Evolutionary conservation across 2,888 invertebrate genomes (phyloP).

Genomic region (Pycnomerus fuliginosus): DNA sequence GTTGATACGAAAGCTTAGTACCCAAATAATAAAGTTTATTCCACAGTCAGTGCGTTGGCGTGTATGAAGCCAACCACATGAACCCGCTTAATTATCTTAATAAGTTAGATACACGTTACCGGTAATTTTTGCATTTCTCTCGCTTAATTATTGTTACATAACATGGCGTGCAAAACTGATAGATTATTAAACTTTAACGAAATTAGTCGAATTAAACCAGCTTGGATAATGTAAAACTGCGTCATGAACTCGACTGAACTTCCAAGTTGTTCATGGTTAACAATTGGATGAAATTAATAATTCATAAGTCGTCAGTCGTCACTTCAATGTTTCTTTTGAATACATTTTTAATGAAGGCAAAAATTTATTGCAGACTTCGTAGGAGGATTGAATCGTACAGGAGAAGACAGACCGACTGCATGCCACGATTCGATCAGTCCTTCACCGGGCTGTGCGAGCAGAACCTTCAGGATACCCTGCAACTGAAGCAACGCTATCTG

Average conservation of each 20-base stretch:
- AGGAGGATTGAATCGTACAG: slow-evolving; percentile 87
- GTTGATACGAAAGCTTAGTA: too few relatives aligned
- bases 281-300: slow-evolving; percentile 31
- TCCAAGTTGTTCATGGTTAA: slow-evolving; percentile 19
- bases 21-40: too few relatives aligned
- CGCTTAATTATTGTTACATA: too few relatives aligned
- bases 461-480: slow-evolving; percentile 84
- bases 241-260: background rate
- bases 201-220: too few relatives aligned
- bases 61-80: too few relatives aligned
- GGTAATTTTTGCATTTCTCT: too few relatives aligned
- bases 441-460: slow-evolving; percentile 87
- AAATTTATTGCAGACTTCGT: slow-evolving; percentile 55
- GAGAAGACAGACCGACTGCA: slow-evolving; percentile 80
- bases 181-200: too few relatives aligned
- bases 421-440: slow-evolving; percentile 85
- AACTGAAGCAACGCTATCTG: slow-evolving; percentile 84
- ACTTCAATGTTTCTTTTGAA: slow-evolving; percentile 2
- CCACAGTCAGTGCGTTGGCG: too few relatives aligned
- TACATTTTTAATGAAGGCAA: background rate
- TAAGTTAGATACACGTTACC: too few relatives aligned
- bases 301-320: slow-evolving; percentile 23
- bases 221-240: too few relatives aligned
- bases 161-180: too few relatives aligned
- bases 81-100: too few relatives aligned